A percentile compares a stretch with the other conserved stretches of the same genome.
Conservation (phyloP, 1,140 invertebrate species). For the Plodia interpunctella region DNA sequence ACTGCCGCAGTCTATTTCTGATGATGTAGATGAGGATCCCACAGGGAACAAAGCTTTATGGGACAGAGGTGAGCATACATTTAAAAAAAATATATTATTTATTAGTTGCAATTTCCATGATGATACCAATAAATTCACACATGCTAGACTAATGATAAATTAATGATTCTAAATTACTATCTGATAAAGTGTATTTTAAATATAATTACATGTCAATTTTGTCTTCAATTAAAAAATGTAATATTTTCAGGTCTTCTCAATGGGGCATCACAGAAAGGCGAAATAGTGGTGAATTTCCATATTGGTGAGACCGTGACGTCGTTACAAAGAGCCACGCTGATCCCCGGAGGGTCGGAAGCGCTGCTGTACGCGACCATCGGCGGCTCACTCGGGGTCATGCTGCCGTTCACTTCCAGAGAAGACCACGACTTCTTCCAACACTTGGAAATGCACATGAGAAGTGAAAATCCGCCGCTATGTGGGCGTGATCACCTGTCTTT, state of each 20-base stretch:
- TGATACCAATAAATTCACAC: conserved; percentile 62
- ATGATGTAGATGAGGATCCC: conserved; percentile 99
- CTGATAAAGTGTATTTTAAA: too few relatives aligned
- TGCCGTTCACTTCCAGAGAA: conserved; percentile 98
- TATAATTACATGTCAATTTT: neutral
- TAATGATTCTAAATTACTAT: conserved; percentile 59
- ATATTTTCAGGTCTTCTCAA: conserved; percentile 85
- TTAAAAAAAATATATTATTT: too few relatives aligned
- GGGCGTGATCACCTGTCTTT: conserved; percentile 98
- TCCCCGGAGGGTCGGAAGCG: conserved; percentile 97
- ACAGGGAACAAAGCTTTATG: conserved; percentile 98
- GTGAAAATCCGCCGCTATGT: conserved; percentile 96
- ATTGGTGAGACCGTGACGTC: conserved; percentile 96
- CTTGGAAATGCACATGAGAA: conserved; percentile 99
- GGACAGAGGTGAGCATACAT: conserved; percentile 87
- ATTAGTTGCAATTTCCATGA: conserved; percentile 30
- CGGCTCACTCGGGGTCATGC: conserved; percentile 96
- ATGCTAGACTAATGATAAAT: conserved; percentile 76
- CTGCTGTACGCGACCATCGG: conserved; percentile 97
- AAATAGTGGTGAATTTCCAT: conserved; percentile 94
- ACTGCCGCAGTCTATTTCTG: conserved; percentile 92
- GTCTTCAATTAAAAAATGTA: conserved; percentile 5
- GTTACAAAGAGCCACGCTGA: conserved; percentile 95
- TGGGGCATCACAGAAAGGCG: conserved; percentile 98
- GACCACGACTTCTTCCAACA: conserved; percentile 99